phyloP scores from a whole-genome alignment of 2,797 vertebrate species.

The Neoniphon sammara region DNA sequence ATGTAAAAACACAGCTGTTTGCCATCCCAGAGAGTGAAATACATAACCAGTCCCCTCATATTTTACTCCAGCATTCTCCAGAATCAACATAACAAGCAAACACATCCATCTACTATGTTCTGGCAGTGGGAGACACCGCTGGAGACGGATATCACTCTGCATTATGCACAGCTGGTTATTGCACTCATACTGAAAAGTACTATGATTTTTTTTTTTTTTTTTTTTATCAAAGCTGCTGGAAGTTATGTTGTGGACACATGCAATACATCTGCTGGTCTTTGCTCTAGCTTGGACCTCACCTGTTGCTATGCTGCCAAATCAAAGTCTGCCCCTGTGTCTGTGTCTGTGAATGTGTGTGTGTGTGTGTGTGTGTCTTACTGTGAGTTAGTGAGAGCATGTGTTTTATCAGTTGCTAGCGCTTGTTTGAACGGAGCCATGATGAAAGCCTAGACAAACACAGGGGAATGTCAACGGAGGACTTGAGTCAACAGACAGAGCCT shows the following conservation, averaged over 20 bases:
- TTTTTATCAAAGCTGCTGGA: conserved; percentile 32
- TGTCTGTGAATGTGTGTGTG: conserved; percentile 11
- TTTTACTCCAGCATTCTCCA: conserved; percentile 41
- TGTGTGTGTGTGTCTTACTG: conserved; percentile 29
- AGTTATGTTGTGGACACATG: conserved; percentile 34
- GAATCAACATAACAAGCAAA: conserved; percentile 53
- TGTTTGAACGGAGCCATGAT: conserved; percentile 80
- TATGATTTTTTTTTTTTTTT: conserved; percentile 46
- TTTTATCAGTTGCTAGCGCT: conserved; percentile 83
- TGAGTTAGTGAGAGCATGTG: conserved; percentile 72
- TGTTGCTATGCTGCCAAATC: conserved; percentile 72
- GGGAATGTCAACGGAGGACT: conserved; percentile 80
- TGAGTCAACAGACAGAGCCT: conserved; percentile 79
- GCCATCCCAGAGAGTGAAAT: conserved; percentile 48
- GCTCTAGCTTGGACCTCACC: conserved; percentile 67
- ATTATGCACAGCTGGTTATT: conserved; percentile 50
- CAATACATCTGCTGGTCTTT: conserved; percentile 47
- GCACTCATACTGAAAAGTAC: conserved; percentile 32
- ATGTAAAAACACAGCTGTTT: conserved; percentile 71
- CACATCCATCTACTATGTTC: conserved; percentile 37
- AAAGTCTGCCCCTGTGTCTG: conserved; percentile 44
- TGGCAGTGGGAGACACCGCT: conserved; percentile 15
- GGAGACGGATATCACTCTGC: conserved; percentile 28
- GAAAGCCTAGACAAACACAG: conserved; percentile 82
- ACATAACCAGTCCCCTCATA: conserved; percentile 53